Evolutionary conservation across 92 coral and sea anemone genomes (phyloP), one percentile per base, ranked within the genome.

Genomic region (Heliopora coerulea): DNA sequence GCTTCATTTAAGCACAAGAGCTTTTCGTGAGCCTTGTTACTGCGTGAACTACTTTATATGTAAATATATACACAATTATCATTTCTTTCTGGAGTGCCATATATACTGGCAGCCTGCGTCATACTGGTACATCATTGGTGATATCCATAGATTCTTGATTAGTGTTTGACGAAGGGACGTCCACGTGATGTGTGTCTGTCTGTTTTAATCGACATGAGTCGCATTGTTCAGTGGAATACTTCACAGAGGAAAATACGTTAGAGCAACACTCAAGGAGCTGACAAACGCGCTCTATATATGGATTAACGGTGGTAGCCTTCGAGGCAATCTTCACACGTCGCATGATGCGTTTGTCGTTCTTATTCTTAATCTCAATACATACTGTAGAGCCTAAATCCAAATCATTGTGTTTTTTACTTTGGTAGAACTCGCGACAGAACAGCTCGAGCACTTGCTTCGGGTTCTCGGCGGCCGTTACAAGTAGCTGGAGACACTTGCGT

Each of bases 261-360:
- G 91, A 78, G 60, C 99, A 95, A 80, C 99, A 95, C 28, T 86
- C 89, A 33, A 95, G 75, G 52, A 95, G 93, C 62, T 95, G 95
- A 69, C 96, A 90, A 59, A 90, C 99, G 4, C 99, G 95, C 58
- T 86, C 89, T 18, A 95, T 83, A 61, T 90, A 90, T 13, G 99
- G 84, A 60, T 84, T 79, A 2, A 95, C 84, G 70, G 88, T 96
- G n/a, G 89, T 96, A 0, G 91, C 89, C 54, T 95, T 95, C 76
- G 91, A 88, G 41, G 91, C 96, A 12, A 95, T 92, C 29, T 96
- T 84, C 17, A 95, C 96, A 14, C 99, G 87, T 8, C 99, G 82
- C 99, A 95, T 88, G 54, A 90, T 80, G 37, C 99, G 83, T 72
- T 95, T 95, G 79, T 96, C 99, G 61, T 95, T 95, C 79, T 95